Base-by-base conservation (phyloP, 1,140 invertebrate genomes). In the Schlechtendalia chinensis region DNA sequence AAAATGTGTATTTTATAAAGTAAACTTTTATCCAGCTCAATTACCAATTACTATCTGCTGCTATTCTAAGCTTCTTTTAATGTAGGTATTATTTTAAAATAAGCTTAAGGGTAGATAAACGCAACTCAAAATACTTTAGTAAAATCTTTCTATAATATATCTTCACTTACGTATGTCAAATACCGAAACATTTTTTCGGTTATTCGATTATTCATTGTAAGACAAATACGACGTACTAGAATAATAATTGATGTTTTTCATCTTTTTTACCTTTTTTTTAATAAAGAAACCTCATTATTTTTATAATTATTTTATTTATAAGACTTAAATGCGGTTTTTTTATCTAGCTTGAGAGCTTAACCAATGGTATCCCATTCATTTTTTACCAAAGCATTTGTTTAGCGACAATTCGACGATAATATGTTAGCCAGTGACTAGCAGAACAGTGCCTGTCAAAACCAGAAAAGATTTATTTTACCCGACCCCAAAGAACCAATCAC, bases 371-470 rank as follows among this genome's bases (percentile, higher is more conserved):
- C 8, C 14, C 39, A 10, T 69, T 27, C n/a, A 24, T 24, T 69
- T 69, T 69, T 69, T 47, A 47, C 39, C 16, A 19, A 12, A 29
- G 65, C 22, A 22, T 69, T 47, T 69, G 47, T 69, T 69, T 50
- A 69, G 67, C 14, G 45, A 69, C 67, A 50, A 69, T 50, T 47
- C 22, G 14, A 69, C 45, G 22, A 69, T 69, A 69, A 69, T 50
- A 69, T 69, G 39, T 69, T 69, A 50, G 22, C 67, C n/a, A n/a
- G n/a, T n/a, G n/a, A n/a, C n/a, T n/a, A n/a, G n/a, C n/a, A n/a
- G n/a, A n/a, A n/a, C n/a, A n/a, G n/a, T n/a, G 16, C 39, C 67
- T 50, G 67, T 69, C 67, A 69, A 47, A 69, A 50, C 22, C 67
- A 69, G 67, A 69, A 69, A 24, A 69, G 39, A 50, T 50, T 47